These are phyloP conservation scores for Nemopilema nomurai DNA, from an alignment of 30 jellyfish, hydroid and myxozoan species.

Conservation along the genomic window DNA sequence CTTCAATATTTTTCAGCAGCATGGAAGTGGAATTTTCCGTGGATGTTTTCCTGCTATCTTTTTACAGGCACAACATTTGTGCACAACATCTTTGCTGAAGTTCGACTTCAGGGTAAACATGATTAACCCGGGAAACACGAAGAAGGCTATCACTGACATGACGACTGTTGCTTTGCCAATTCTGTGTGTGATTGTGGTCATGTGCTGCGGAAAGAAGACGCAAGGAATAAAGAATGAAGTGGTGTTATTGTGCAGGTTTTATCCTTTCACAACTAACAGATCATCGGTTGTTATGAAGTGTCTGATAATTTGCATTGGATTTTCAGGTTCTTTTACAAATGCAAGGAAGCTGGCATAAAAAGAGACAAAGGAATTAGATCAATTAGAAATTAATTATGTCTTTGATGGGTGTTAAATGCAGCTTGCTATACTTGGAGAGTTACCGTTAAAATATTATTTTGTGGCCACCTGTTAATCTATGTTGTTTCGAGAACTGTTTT, in stretches of 20 bases:
- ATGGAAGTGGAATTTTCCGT: slow-evolving; percentile 19
- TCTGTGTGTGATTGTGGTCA: slow-evolving; percentile 31
- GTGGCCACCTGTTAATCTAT: no score
- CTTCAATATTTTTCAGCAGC: background rate
- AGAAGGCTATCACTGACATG: slow-evolving; percentile 25
- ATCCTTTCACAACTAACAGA: background rate
- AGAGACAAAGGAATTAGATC: no score
- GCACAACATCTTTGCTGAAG: slow-evolving; percentile 37
- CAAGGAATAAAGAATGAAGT: background rate
- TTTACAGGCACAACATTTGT: slow-evolving; percentile 43
- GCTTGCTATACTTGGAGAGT: no score
- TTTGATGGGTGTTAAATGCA: no score
- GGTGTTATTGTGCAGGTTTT: background rate
- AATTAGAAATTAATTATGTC: no score
- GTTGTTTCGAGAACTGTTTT: no score
- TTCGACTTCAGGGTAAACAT: slow-evolving; percentile 23
- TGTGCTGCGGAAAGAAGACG: slow-evolving; percentile 14
- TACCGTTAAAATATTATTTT: no score
- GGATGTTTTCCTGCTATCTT: slow-evolving; percentile 10
- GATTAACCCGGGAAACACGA: slow-evolving; percentile 35
- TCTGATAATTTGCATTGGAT: no score
- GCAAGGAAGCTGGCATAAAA: no score
- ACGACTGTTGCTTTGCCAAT: slow-evolving; percentile 43
- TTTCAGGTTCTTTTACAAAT: no score
- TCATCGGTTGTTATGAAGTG: background rate